A percentile compares a stretch with the other conserved stretches of the same genome.
These are phyloP conservation scores for Bombyx mandarina DNA, from an alignment of 1,140 invertebrate species.

Conservation along the genomic window DNA sequence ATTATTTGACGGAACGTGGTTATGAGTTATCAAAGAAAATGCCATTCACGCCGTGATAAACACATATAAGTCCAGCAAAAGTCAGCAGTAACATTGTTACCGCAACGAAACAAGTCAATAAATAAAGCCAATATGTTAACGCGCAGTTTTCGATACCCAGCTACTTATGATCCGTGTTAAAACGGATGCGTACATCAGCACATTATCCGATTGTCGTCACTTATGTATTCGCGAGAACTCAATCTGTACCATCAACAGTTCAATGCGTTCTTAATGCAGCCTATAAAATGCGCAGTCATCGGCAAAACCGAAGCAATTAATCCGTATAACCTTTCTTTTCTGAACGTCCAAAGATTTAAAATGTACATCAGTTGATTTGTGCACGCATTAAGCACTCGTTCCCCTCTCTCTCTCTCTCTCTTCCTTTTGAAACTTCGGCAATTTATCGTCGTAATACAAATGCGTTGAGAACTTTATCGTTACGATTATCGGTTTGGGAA, in stretches of 20 bases:
- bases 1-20: too few relatives aligned
- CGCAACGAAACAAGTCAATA: too few relatives aligned
- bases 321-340: slow-evolving; percentile 36
- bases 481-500: slow-evolving; percentile 29
- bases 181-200: too few relatives aligned
- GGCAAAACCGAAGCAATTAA: slow-evolving; percentile 48
- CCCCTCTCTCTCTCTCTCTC: too few relatives aligned
- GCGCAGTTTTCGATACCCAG: too few relatives aligned
- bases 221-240: slow-evolving; percentile 30
- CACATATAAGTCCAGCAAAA: too few relatives aligned
- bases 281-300: slow-evolving; percentile 65
- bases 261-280: slow-evolving; percentile 61
- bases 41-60: too few relatives aligned
- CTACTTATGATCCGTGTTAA: too few relatives aligned
- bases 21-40: too few relatives aligned
- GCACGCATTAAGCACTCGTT: slow-evolving; percentile 22
- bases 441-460: slow-evolving; percentile 53
- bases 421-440: slow-evolving; percentile 17
- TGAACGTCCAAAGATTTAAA: slow-evolving; percentile 43
- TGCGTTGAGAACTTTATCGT: slow-evolving; percentile 46
- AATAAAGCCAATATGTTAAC: too few relatives aligned
- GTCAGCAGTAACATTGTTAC: too few relatives aligned
- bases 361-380: slow-evolving; percentile 49
- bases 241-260: slow-evolving; percentile 59
- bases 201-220: too few relatives aligned